Evolutionary conservation across 2,797 vertebrate genomes (phyloP).

Genomic region (Cottoperca gobio): DNA sequence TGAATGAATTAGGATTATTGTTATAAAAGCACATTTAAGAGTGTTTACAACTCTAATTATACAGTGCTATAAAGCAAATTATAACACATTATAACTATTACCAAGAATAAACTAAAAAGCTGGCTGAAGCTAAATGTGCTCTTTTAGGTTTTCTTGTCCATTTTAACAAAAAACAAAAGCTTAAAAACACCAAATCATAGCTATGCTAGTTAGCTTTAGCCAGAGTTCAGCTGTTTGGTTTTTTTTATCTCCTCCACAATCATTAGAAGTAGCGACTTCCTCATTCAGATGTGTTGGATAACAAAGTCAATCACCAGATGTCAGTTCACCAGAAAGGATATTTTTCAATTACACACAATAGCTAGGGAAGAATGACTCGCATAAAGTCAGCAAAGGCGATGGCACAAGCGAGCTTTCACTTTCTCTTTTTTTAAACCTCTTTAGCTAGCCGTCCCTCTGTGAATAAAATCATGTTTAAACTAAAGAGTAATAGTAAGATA

Average conservation of each 20-base stretch:
- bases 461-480: background rate
- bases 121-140: background rate
- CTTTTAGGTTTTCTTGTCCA: constrained; percentile 1
- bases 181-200: no score
- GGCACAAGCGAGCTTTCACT: no score
- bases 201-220: background rate
- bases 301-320: background rate
- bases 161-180: no score
- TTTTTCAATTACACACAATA: background rate
- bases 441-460: background rate
- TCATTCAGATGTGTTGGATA: background rate
- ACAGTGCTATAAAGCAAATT: no score
- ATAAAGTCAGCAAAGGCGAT: no score
- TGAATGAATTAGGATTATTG: no score
- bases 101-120: no score
- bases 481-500: constrained; percentile 13
- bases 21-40: no score
- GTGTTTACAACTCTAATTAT: no score
- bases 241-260: background rate
- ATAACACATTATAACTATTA: no score
- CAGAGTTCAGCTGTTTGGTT: background rate
- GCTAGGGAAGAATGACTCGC: no score
- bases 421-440: background rate
- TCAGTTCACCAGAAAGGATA: background rate
- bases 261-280: background rate